Percentiles rank a stretch among this genome's conserved stretches.
Evolutionary conservation across 2,888 invertebrate species (phyloP).

Genomic region (Lamproptera curius): DNA sequence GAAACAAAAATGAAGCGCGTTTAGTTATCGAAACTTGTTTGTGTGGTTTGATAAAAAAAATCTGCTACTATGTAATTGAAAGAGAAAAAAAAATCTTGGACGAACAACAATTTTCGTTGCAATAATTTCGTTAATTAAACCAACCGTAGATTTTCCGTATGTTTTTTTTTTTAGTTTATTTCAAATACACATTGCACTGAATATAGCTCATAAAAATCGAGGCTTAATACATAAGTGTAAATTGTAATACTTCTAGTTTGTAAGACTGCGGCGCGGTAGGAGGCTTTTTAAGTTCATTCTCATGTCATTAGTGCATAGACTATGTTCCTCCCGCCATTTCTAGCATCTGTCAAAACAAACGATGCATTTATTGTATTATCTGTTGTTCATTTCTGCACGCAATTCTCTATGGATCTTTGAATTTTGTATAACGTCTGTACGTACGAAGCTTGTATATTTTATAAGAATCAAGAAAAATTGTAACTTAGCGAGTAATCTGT

Average conservation of each 20-base stretch:
- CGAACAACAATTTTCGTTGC: conserved; percentile 19
- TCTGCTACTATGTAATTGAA: conserved; percentile 2
- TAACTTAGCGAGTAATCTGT: not conserved
- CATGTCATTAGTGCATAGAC: not conserved
- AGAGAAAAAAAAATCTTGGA: conserved; percentile 7
- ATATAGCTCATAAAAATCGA: too few relatives aligned
- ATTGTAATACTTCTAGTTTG: not conserved
- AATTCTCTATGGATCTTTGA: not conserved
- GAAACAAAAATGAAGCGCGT: conserved; percentile 10
- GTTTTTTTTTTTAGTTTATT: too few relatives aligned
- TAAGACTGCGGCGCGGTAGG: not conserved
- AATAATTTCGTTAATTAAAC: not conserved
- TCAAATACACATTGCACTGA: not conserved
- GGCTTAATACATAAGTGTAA: not conserved
- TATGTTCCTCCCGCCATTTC: not conserved
- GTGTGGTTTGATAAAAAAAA: conserved; percentile 1
- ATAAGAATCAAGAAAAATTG: conserved; percentile 17
- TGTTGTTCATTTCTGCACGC: not conserved
- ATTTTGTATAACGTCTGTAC: not conserved
- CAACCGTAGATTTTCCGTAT: conserved; percentile 1
- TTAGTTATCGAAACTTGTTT: too few relatives aligned
- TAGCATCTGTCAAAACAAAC: not conserved
- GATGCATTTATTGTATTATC: not conserved
- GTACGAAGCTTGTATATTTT: conserved; percentile 17
- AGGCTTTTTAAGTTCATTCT: not conserved